Conservation (phyloP, 2,113 vertebrate genomes). For the Arizona elegans region DNA sequence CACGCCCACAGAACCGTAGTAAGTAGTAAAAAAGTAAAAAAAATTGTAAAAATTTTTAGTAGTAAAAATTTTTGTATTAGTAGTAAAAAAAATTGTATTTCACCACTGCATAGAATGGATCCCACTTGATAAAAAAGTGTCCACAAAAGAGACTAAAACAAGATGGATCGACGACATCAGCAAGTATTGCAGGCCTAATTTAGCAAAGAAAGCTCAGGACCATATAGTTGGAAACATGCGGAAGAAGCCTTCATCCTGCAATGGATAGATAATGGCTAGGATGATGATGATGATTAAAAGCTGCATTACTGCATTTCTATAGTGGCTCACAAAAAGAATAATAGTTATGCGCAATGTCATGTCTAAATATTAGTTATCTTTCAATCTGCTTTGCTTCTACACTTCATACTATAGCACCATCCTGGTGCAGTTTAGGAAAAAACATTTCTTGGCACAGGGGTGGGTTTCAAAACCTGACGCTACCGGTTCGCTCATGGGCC, state of each 20-base stretch:
- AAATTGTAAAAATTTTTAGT: too few relatives aligned
- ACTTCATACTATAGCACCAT: not conserved
- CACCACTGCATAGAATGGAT: not conserved
- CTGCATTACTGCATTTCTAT: slow-evolving; percentile 21
- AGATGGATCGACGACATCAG: too few relatives aligned
- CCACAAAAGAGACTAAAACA: not conserved
- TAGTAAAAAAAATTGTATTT: too few relatives aligned
- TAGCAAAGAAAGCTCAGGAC: not conserved
- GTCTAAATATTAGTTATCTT: not conserved
- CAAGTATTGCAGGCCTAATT: not conserved
- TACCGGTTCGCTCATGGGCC: too few relatives aligned
- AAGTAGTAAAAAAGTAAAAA: too few relatives aligned
- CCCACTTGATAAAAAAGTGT: not conserved
- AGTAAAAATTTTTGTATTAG: too few relatives aligned
- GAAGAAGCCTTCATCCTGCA: not conserved
- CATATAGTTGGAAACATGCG: not conserved
- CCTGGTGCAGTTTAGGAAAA: not conserved
- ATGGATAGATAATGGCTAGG: not conserved
- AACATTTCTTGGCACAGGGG: not conserved
- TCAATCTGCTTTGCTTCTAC: not conserved
- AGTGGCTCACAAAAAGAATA: not conserved
- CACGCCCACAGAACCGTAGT: too few relatives aligned
- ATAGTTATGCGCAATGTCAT: not conserved
- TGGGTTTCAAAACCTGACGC: too few relatives aligned
- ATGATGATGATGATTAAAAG: too few relatives aligned